Base-by-base conservation (phyloP, 2,113 vertebrate genomes). In the Narcine bancroftii region DNA sequence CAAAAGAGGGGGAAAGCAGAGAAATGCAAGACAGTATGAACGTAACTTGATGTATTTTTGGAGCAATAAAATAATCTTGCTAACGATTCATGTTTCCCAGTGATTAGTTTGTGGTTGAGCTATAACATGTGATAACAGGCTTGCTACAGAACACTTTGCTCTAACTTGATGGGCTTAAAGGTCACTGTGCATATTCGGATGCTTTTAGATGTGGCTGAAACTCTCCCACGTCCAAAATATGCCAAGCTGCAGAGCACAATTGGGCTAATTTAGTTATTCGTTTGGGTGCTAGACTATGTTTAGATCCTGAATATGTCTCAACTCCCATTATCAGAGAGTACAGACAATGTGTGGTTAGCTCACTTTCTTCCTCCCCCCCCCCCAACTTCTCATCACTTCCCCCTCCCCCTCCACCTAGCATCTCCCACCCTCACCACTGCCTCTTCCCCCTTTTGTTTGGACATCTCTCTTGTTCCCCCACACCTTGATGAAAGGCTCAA, bases 201-300 rank as follows among this genome's bases (percentile, higher is more conserved):
- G 81, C 19, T 17, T 60, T 60, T 60, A 87, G 53, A 87, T 87
- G 81, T 87, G 81, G 87, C 87, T 91, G 87, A 69, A 69, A 69
- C 65, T 71, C 89, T 91, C 42, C 89, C 39, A 87, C 81, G 60
- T 87, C 53, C 53, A 87, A 63, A 33, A 26, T 60, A 36, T 21
- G 81, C 33, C 81, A 87, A 36, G n/a, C 17, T 87, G 29, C 50
- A 60, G 29, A 56, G 29, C 53, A 29, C 60, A 33, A 85, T 60
- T 85, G 81, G 53, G 15, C n/a, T 6, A 87, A 2, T 36, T 19
- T 87, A 1, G 33, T 19, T 39, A 15, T 87, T 6, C 36, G 53
- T 87, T 87, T 87, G 33, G n/a, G 81, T 1, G 15, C 60, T 60
- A 19, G 81, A 60, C 17, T 60, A 60, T 87, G 56, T 60, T 60